phyloP scores from a whole-genome alignment of 2,797 vertebrate genomes.

The Ambastaia sidthimunki region DNA sequence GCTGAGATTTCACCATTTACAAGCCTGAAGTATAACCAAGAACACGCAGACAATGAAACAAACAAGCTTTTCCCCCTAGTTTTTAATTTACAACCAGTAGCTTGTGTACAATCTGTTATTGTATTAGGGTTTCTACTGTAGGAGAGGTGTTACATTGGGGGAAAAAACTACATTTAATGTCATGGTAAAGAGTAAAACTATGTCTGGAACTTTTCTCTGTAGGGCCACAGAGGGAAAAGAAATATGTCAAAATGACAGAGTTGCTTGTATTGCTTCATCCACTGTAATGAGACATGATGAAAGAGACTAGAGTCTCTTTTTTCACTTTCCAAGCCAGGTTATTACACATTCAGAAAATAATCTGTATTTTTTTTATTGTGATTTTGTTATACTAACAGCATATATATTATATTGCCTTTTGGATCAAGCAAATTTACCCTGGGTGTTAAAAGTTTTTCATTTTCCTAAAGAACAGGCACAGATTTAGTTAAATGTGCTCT shows the following conservation, averaged over 20 bases:
- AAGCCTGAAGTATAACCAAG: background rate
- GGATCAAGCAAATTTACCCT: background rate
- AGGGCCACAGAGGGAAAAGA: background rate
- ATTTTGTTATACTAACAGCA: constrained; percentile 10
- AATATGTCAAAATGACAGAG: background rate
- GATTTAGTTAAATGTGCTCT: background rate
- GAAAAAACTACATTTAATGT: background rate
- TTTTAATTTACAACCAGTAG: background rate
- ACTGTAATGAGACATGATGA: constrained; percentile 24
- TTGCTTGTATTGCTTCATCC: constrained; percentile 24
- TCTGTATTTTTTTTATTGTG: constrained; percentile 4
- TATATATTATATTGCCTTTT: background rate
- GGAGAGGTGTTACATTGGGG: background rate
- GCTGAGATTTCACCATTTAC: constrained; percentile 4
- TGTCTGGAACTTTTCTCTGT: constrained; percentile 10
- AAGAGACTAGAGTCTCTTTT: constrained; percentile 7
- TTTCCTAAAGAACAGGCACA: background rate
- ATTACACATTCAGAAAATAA: background rate
- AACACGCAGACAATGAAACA: background rate
- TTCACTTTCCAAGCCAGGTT: background rate
- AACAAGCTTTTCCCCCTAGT: background rate
- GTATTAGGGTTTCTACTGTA: background rate
- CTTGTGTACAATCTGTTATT: background rate
- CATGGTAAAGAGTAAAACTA: constrained; percentile 19
- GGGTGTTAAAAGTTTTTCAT: background rate